Conservation (phyloP, 1,140 invertebrate genomes). For the Magallana angulata region DNA sequence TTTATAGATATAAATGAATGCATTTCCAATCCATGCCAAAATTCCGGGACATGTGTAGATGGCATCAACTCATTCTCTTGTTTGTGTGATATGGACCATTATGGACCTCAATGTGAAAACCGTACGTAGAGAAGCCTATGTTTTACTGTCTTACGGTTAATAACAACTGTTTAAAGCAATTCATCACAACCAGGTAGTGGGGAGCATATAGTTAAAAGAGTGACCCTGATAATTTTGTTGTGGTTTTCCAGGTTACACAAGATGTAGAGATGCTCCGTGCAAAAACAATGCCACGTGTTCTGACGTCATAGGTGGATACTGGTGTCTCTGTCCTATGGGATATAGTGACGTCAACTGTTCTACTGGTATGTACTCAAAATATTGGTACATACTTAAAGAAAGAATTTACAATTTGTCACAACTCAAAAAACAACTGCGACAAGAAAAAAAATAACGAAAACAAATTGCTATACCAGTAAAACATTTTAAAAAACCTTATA, state of each 20-base stretch:
- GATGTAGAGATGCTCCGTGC: conserved; percentile 17
- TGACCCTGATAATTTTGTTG: too few relatives aligned
- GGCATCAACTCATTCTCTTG: not conserved
- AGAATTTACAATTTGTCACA: too few relatives aligned
- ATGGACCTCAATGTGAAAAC: not conserved
- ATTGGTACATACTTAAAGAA: too few relatives aligned
- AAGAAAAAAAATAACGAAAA: too few relatives aligned
- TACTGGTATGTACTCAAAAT: not conserved
- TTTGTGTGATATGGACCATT: not conserved
- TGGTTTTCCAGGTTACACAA: not conserved
- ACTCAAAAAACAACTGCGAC: too few relatives aligned
- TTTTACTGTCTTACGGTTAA: too few relatives aligned
- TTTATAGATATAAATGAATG: not conserved
- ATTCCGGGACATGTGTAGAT: not conserved
- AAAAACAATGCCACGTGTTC: not conserved
- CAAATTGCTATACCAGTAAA: too few relatives aligned
- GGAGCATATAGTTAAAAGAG: too few relatives aligned
- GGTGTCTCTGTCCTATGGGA: conserved; percentile 3
- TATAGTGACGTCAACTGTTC: conserved; percentile 13
- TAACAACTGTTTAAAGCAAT: too few relatives aligned
- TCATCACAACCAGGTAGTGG: too few relatives aligned
- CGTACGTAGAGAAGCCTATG: not conserved
- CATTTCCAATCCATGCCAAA: not conserved
- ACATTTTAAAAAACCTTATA: too few relatives aligned
- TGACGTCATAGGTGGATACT: not conserved